phyloP scores from a whole-genome alignment of 2,888 invertebrate genomes.

The Stenolophus ochropezus region DNA sequence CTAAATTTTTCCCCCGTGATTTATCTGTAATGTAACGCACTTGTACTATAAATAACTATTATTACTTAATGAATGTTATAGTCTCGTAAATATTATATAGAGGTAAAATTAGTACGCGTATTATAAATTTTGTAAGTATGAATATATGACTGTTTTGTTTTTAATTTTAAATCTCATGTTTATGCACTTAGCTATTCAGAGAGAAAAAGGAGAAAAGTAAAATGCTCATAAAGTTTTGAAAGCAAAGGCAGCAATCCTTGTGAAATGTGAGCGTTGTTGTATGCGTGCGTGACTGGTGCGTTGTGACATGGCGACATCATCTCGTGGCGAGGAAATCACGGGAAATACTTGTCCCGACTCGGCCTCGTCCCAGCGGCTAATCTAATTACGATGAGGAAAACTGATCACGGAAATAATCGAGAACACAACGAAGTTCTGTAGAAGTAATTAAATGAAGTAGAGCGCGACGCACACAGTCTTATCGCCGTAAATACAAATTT shows the following conservation, averaged over 20 bases:
- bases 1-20: no score
- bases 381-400: constrained; percentile 51
- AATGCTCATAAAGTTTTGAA: background rate
- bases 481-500: background rate
- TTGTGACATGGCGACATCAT: background rate
- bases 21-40: no score
- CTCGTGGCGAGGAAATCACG: constrained; percentile 22
- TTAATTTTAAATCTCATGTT: no score
- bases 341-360: constrained; percentile 13
- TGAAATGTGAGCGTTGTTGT: background rate
- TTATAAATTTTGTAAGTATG: no score
- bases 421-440: constrained; percentile 36
- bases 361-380: constrained; percentile 21
- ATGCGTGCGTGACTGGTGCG: background rate
- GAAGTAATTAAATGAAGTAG: constrained; percentile 52
- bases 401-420: constrained; percentile 54
- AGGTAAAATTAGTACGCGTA: no score
- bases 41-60: no score
- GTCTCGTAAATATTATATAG: no score
- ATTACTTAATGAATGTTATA: no score
- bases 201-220: no score
- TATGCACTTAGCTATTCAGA: no score
- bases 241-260: background rate
- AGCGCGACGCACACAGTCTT: background rate
- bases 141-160: no score